Evolutionary conservation across 2,113 vertebrate species (phyloP).

Genomic region (Edolisoma coerulescens): DNA sequence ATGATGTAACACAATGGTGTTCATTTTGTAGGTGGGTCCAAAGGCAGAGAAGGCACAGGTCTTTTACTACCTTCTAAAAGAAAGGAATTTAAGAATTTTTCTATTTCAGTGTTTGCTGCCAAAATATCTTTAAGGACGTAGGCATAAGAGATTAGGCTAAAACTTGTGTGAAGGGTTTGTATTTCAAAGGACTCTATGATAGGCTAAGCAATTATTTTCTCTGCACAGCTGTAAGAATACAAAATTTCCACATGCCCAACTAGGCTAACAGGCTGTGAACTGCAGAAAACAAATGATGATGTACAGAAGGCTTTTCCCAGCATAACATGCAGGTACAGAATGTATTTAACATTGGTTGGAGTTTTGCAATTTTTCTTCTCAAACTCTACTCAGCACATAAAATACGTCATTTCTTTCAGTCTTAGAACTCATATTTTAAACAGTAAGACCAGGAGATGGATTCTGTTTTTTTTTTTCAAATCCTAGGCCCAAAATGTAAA

Average conservation of each 20-base stretch:
- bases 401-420: neutral
- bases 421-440: neutral
- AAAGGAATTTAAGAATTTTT: neutral
- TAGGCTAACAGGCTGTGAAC: neutral
- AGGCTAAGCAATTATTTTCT: neutral
- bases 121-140: neutral
- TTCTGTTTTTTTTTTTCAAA: neutral
- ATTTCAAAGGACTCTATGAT: neutral
- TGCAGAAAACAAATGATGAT: neutral
- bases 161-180: neutral
- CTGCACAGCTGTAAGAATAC: neutral
- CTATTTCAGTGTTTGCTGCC: neutral
- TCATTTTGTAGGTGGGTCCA: neutral
- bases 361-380: neutral
- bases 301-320: neutral
- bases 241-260: neutral
- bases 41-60: neutral
- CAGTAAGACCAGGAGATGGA: neutral
- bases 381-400: neutral
- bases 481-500: neutral
- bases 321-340: neutral
- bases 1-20: neutral
- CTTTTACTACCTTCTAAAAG: neutral
- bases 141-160: neutral
- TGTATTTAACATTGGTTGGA: neutral